A percentile compares a stretch with the other conserved stretches of the same genome.
phyloP scores from a whole-genome alignment of 2,113 vertebrate species.

The Etheostoma spectabile region DNA sequence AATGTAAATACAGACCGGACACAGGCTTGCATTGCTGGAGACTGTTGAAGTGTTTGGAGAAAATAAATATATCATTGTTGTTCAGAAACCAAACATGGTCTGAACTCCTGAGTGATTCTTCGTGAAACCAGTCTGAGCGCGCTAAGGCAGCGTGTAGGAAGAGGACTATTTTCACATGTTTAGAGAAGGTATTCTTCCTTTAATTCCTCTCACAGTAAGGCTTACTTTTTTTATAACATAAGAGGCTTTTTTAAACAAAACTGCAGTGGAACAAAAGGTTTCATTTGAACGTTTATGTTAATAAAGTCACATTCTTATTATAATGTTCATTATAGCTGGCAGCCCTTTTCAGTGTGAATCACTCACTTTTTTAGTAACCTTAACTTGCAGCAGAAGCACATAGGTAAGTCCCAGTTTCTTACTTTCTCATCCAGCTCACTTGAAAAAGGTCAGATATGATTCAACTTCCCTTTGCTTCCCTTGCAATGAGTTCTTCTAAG shows the following conservation, averaged over 20 bases:
- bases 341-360: background rate
- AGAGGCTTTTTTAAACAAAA: background rate
- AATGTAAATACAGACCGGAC: constrained; percentile 2
- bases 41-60: background rate
- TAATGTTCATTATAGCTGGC: background rate
- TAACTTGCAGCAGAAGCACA: background rate
- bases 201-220: background rate
- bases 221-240: background rate
- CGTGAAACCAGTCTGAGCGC: background rate
- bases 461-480: background rate
- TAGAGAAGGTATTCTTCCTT: background rate
- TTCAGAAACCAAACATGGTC: background rate
- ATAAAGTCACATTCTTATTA: background rate
- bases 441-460: constrained; percentile 6
- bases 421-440: background rate
- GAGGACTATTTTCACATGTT: background rate
- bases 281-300: background rate
- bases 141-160: background rate
- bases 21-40: background rate
- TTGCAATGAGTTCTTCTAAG: background rate
- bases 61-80: background rate
- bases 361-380: background rate
- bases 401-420: background rate
- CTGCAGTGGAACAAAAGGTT: background rate
- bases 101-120: background rate